A percentile compares a stretch with the other conserved stretches of the same genome.
Conservation (phyloP, 2,113 vertebrate species). For the Odocoileus hemionus region DNA sequence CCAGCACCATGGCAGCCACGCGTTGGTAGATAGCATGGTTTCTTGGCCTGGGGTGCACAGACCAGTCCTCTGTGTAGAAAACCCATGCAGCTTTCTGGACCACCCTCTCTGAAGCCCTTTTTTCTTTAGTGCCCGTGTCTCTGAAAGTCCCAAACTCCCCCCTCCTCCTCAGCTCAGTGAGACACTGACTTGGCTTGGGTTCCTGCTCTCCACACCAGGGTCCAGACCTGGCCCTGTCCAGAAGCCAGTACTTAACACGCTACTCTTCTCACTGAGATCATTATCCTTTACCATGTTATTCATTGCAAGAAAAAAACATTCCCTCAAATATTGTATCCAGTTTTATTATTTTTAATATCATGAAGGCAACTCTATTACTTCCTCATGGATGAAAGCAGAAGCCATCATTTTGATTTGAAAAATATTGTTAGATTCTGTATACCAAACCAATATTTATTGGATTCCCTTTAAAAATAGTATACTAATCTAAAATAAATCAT, state of each 20-base stretch:
- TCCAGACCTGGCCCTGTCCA: background rate
- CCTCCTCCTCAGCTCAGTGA: background rate
- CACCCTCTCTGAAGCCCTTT: background rate
- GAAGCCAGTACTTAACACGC: background rate
- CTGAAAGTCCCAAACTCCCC: background rate
- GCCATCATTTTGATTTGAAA: background rate
- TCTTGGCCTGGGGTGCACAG: background rate
- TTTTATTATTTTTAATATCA: background rate
- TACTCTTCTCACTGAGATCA: background rate
- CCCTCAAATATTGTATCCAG: background rate
- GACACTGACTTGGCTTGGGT: background rate
- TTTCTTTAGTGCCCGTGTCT: background rate
- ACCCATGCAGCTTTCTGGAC: background rate
- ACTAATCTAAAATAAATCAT: background rate
- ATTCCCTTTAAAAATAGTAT: background rate
- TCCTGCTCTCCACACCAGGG: background rate
- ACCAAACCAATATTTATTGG: background rate
- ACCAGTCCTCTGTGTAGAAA: background rate
- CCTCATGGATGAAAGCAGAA: background rate
- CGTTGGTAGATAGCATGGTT: rapidly evolving
- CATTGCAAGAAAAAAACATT: background rate
- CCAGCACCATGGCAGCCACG: rapidly evolving
- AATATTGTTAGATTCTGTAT: background rate
- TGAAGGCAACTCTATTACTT: background rate
- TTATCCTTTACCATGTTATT: background rate